Base-by-base conservation (phyloP, 2,888 invertebrate genomes). In the Melieria picta region DNA sequence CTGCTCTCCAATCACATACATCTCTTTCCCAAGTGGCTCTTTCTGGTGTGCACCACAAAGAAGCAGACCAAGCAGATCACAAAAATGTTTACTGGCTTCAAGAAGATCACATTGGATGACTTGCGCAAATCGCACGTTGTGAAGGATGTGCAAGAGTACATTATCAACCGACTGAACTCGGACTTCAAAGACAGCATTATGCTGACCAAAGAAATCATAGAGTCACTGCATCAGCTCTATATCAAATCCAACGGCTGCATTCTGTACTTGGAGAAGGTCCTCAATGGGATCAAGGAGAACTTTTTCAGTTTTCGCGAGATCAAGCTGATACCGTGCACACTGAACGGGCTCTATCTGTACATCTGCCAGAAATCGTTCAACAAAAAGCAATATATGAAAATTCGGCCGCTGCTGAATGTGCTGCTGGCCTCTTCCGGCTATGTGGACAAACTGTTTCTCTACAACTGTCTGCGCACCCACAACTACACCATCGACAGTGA, bases 171-270 rank as follows among this genome's bases (percentile, higher is more conserved):
- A 1, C 88, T 98, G 52, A 97, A 98, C 83, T 93, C 94, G 9
- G 97, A 98, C 82, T 95, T 96, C 30, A 91, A 93, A 46, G 89
- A 98, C 7, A 89, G 86, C 77, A 95, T 95, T 74, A 96, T 97
- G 81, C 93, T 98, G 74, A 96, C 95, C 57, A 89, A 93, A 70
- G 95, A 95, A 82, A 97, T 97, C 0, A 98, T 98, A 0, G 97
- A 98, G 77, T 96, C 97, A 86, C 88, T 98, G 4, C 98, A 98
- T 86, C 97, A 97, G 81, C 88, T 98, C 56, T 93, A 98, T 82
- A 98, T 98, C 79, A 98, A 98, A 87, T 96, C 96, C 82, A 97
- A 98, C 82, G 98, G 97, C 0, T 96, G 96, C 79, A 92, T 96
- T 75, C 89, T 96, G 4, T 96, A 96, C 79, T 86, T 96, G 75